Evolutionary conservation across 2,888 invertebrate species (phyloP).

Genomic region (Lysandra bellargus): DNA sequence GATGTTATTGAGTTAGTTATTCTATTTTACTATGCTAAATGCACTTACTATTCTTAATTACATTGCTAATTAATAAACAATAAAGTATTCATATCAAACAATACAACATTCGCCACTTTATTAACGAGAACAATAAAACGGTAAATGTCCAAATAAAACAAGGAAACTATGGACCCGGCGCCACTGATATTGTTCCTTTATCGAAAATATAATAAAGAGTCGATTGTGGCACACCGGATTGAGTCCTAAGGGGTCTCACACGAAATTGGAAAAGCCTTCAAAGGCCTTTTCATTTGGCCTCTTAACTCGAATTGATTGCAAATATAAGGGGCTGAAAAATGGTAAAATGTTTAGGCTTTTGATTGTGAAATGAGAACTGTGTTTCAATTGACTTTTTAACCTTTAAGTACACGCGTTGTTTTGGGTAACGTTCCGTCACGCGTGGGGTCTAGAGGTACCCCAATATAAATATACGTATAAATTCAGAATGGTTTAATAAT

Average conservation of each 20-base stretch:
- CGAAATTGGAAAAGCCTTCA: slow-evolving; percentile 23
- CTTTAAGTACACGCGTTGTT: too few relatives aligned
- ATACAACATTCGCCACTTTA: not conserved
- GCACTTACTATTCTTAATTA: too few relatives aligned
- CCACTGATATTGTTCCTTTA: slow-evolving; percentile 8
- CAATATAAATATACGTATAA: too few relatives aligned
- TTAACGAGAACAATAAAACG: slow-evolving; percentile 4
- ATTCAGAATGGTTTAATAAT: too few relatives aligned
- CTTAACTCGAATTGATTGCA: slow-evolving; percentile 28
- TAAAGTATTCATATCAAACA: not conserved
- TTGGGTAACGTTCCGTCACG: too few relatives aligned
- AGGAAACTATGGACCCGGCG: not conserved
- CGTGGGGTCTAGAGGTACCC: too few relatives aligned
- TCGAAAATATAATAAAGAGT: slow-evolving; percentile 12
- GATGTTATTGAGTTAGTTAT: too few relatives aligned
- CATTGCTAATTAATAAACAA: not conserved
- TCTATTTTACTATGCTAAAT: too few relatives aligned
- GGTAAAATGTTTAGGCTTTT: not conserved
- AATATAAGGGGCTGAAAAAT: slow-evolving; percentile 10
- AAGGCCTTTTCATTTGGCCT: slow-evolving; percentile 25
- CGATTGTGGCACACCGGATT: slow-evolving; percentile 12
- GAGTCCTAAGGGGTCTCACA: slow-evolving; percentile 15
- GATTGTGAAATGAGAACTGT: not conserved
- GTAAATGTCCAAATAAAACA: not conserved
- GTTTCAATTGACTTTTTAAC: not conserved